Evolutionary conservation across 1,140 invertebrate species (phyloP).

Genomic region (Lanistes nyassanus): DNA sequence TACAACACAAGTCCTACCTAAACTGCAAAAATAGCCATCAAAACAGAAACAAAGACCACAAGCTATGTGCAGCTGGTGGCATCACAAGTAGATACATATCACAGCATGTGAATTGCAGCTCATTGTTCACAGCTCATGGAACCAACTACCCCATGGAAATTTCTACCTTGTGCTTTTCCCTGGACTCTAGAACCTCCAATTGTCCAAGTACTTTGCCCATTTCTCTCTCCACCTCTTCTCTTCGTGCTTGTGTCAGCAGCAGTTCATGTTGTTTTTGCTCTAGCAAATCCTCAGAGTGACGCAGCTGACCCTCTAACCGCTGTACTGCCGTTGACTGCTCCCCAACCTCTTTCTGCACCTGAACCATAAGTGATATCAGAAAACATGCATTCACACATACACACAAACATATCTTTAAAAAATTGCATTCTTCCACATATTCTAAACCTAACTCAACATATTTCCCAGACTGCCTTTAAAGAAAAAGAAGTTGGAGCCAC

Average conservation of each 20-base stretch:
- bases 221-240: conserved; percentile 56
- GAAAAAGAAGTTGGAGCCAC: no score
- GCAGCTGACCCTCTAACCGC: conserved; percentile 50
- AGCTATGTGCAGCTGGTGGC: not conserved
- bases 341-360: conserved; percentile 59
- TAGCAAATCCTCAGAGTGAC: conserved; percentile 38
- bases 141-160: no score
- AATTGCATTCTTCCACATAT: no score
- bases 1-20: no score
- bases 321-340: conserved; percentile 50
- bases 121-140: no score
- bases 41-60: no score
- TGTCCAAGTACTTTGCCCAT: conserved; percentile 41
- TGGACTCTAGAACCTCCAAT: conserved; percentile 52
- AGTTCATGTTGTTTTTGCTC: conserved; percentile 52
- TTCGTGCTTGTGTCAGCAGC: conserved; percentile 32
- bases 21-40: no score
- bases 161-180: conserved; percentile 54
- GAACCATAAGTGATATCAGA: conserved; percentile 6
- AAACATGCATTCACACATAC: not conserved
- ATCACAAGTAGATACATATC: not conserved
- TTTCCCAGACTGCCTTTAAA: no score
- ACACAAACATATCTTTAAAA: no score
- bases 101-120: no score
- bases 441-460: no score